phyloP scores from a whole-genome alignment of 2,113 vertebrate genomes.

The Melospiza georgiana region DNA sequence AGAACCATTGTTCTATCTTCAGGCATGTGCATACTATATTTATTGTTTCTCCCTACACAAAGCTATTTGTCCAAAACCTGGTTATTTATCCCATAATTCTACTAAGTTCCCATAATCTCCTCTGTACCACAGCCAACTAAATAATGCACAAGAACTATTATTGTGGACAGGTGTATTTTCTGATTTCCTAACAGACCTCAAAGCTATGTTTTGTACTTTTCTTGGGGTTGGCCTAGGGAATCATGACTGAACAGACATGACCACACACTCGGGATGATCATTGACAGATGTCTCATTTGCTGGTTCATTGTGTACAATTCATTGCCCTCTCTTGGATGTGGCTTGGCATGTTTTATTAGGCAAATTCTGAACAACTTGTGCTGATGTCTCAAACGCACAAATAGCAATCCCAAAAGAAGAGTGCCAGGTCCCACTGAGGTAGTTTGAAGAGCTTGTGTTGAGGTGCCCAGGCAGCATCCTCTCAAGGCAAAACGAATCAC shows the following conservation, averaged over 20 bases:
- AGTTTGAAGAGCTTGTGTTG: not conserved
- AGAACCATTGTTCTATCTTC: not conserved
- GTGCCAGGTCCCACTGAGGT: not conserved
- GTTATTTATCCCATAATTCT: not conserved
- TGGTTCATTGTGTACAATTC: not conserved
- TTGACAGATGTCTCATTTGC: not conserved
- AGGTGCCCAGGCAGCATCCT: not conserved
- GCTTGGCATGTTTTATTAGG: not conserved
- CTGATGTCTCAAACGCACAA: accelerated
- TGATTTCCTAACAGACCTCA: not conserved
- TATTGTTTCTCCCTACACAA: not conserved
- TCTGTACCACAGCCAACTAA: not conserved
- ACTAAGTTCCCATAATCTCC: not conserved
- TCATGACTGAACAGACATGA: not conserved
- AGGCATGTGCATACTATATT: not conserved
- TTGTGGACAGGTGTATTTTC: not conserved
- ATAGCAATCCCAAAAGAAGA: not conserved
- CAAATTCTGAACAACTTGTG: not conserved
- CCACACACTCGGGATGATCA: not conserved
- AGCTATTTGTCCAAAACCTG: not conserved
- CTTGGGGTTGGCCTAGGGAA: not conserved
- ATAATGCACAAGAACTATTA: not conserved
- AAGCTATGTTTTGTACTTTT: not conserved
- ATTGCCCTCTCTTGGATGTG: not conserved
- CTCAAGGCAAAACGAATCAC: not conserved